phyloP scores from a whole-genome alignment of 2,888 invertebrate species.

The Phyto melanocephala region DNA sequence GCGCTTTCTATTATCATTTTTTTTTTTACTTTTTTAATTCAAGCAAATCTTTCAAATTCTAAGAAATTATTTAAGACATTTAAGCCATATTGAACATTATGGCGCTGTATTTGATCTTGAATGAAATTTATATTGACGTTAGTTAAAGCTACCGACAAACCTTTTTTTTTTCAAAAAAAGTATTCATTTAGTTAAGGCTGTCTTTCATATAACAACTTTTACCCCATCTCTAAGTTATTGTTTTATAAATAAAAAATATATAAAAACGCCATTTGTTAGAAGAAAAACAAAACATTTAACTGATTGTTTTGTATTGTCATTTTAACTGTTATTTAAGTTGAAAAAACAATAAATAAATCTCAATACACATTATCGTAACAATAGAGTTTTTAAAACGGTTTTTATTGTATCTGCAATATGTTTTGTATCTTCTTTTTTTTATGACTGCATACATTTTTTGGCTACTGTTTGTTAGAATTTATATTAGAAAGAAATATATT shows the following conservation, averaged over 20 bases:
- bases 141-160: conserved; percentile 45
- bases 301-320: conserved; percentile 55
- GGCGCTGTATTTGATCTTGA: conserved; percentile 57
- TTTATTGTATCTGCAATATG: conserved; percentile 15
- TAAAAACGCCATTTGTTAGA: conserved; percentile 55
- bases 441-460: neutral
- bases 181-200: neutral
- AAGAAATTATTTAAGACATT: conserved; percentile 54
- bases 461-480: conserved; percentile 40
- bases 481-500: neutral
- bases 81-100: conserved; percentile 35
- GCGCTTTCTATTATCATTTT: neutral
- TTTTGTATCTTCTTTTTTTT: neutral
- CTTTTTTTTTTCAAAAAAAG: neutral
- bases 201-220: neutral
- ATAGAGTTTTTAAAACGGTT: conserved; percentile 49
- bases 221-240: neutral
- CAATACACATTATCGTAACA: conserved; percentile 37
- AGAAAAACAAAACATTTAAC: neutral
- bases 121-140: conserved; percentile 44
- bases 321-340: conserved; percentile 54
- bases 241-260: conserved; percentile 27
- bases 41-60: conserved; percentile 54
- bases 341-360: conserved; percentile 52
- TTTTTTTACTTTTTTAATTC: neutral